A percentile compares a stretch with the other conserved stretches of the same genome.
phyloP scores from a whole-genome alignment of 2,113 vertebrate species.

The Bufo bufo region DNA sequence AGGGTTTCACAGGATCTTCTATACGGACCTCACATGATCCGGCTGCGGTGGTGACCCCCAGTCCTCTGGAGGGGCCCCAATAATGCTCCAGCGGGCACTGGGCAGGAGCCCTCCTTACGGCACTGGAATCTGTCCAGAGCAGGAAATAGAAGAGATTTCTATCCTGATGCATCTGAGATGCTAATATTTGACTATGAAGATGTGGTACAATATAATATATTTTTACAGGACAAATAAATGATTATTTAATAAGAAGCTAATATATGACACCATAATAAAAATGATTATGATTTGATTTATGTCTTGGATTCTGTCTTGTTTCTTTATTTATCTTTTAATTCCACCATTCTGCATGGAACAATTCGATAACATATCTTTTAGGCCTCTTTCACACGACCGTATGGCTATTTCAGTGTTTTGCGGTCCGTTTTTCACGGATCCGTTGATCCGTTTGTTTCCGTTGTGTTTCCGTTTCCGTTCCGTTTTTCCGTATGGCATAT shows the following conservation, averaged over 20 bases:
- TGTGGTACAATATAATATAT: slow-evolving; percentile 33
- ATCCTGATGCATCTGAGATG: slow-evolving; percentile 30
- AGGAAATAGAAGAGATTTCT: not conserved
- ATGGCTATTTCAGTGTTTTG: no score
- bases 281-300: not conserved
- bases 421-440: no score
- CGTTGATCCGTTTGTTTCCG: no score
- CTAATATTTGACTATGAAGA: not conserved
- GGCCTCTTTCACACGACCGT: no score
- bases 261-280: slow-evolving; percentile 29
- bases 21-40: not conserved
- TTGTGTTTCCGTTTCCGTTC: no score
- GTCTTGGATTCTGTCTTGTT: no score
- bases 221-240: slow-evolving; percentile 29
- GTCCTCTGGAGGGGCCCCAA: not conserved
- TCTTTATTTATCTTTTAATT: no score
- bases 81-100: not conserved
- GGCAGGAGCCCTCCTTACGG: not conserved
- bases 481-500: no score
- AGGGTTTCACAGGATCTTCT: not conserved
- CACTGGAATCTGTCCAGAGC: not conserved
- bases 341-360: not conserved
- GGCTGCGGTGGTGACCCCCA: not conserved
- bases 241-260: slow-evolving; percentile 48
- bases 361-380: not conserved